Base-by-base conservation (phyloP, 2,113 vertebrate genomes). In the Oreochromis aureus region DNA sequence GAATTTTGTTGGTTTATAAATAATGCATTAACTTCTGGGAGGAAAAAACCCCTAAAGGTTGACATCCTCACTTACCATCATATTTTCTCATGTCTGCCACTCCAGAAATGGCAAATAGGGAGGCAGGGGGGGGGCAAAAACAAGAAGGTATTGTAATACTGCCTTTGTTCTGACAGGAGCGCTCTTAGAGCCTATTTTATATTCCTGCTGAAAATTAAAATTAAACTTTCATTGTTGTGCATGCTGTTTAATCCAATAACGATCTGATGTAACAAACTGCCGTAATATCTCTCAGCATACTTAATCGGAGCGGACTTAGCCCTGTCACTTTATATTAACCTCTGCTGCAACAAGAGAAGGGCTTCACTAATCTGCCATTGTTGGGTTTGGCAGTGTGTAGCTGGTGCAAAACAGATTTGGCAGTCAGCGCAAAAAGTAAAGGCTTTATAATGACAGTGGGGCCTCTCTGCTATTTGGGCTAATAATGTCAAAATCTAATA, bases 251-350 rank as follows among this genome's bases (percentile, higher is more conserved):
- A 98, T 98, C 98, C 97, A 98, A 97, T 99, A 98, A 98, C 96
- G 96, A 98, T 98, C 96, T 97, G 96, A 93, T 96, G 97, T 98
- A 98, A 97, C 97, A 96, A 98, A 97, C 93, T 93, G 97, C 97
- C 95, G 97, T 97, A 97, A 98, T 97, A 98, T 99, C 97, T 97
- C 97, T 97, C 97, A 96, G 97, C 98, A 97, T 97, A 97, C 96
- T 98, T 99, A 99, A 99, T 98, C 97, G 97, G 97, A 98, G 97
- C 95, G 96, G 98, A 98, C 98, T 98, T 98, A 98, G 97, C 97
- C 97, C 97, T 98, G 98, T 98, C 98, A 97, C 97, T 99, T 97
- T 98, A 97, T 97, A 98, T 99, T 99, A 99, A 99, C 98, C 98
- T 98, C 97, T 97, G 97, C 97, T 97, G 98, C 98, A 98, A 99